These are phyloP conservation scores for Maconellicoccus hirsutus DNA, from an alignment of 1,140 invertebrate genomes.

Conservation along the genomic window DNA sequence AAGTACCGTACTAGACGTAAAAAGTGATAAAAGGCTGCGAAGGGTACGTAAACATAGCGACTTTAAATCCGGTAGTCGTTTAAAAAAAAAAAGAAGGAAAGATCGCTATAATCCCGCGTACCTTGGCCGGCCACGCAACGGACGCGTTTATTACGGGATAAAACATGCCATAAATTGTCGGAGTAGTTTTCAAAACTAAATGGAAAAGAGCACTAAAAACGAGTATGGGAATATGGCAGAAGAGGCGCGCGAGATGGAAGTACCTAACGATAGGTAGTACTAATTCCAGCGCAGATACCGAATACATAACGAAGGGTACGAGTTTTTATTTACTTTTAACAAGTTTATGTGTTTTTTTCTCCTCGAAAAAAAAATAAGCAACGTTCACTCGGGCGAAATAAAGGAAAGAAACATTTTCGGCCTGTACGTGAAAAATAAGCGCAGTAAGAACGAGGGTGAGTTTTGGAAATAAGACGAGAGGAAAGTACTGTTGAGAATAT, in stretches of 20 bases:
- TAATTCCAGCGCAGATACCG: background rate
- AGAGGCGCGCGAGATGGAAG: background rate
- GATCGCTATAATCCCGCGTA: background rate
- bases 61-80: constrained; percentile 17
- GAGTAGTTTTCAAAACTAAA: background rate
- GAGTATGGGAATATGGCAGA: background rate
- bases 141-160: constrained; percentile 18
- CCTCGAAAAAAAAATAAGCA: too few relatives aligned
- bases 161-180: constrained; percentile 19
- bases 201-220: constrained; percentile 14
- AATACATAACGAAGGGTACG: background rate
- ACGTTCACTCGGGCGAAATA: too few relatives aligned
- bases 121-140: background rate
- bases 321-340: constrained; percentile 1
- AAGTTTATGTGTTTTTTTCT: too few relatives aligned
- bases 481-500: too few relatives aligned
- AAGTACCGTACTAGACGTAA: background rate
- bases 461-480: too few relatives aligned
- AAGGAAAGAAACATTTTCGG: too few relatives aligned
- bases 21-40: background rate
- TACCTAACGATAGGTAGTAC: background rate
- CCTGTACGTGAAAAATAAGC: too few relatives aligned
- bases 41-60: background rate
- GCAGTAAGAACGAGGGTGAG: too few relatives aligned
- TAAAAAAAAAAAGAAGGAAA: background rate